Percentiles rank a stretch among this genome's conserved stretches.
These are phyloP conservation scores for Xylota sylvarum DNA, from an alignment of 2,888 invertebrate genomes.

Conservation along the genomic window DNA sequence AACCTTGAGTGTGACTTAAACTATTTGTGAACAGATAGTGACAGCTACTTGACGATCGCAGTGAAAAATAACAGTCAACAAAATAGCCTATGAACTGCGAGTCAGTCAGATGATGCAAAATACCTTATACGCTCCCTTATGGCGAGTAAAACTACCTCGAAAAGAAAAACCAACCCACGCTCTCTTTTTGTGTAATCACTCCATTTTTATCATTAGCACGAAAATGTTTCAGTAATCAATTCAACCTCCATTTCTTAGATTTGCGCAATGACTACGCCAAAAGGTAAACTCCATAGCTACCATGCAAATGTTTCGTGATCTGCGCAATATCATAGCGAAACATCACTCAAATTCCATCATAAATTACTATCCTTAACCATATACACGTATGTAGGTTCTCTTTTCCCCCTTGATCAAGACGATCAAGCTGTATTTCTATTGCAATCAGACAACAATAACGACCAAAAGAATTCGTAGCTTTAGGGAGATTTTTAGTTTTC, in stretches of 20 bases:
- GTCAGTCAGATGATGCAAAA: no score
- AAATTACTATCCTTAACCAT: conserved; percentile 46
- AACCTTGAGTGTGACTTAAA: no score
- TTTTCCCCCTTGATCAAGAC: conserved; percentile 25
- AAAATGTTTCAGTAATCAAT: not conserved
- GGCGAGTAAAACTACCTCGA: no score
- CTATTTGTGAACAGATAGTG: no score
- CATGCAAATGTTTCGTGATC: conserved; percentile 49
- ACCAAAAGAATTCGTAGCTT: conserved; percentile 73
- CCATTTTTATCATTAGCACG: not conserved
- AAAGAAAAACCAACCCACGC: not conserved
- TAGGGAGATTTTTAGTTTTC: conserved; percentile 71
- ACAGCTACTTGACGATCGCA: no score
- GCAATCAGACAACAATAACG: conserved; percentile 75
- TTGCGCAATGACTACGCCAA: not conserved
- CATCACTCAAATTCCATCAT: conserved; percentile 66
- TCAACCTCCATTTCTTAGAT: not conserved
- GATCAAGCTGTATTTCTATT: conserved; percentile 32
- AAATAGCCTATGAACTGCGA: no score
- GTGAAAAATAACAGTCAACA: no score
- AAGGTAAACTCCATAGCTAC: not conserved
- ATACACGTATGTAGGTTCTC: not conserved
- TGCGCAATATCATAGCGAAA: conserved; percentile 42
- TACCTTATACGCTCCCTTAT: no score
- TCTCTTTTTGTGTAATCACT: not conserved